A percentile compares a stretch with the other conserved stretches of the same genome.
Conservation (phyloP, 2,113 vertebrate genomes). For the Cinclus cinclus region DNA sequence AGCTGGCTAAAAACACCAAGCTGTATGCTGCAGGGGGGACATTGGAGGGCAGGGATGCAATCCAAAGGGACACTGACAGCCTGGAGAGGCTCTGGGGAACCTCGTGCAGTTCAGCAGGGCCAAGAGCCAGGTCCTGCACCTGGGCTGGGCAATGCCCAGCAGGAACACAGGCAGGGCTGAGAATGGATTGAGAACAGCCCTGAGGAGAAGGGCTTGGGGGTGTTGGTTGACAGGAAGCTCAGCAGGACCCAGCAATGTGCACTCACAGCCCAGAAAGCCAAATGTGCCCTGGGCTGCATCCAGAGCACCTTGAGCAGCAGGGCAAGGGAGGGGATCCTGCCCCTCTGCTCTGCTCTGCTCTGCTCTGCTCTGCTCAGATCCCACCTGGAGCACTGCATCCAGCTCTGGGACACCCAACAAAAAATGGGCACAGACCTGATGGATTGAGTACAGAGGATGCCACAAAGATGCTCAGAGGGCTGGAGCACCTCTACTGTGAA, state of each 20-base stretch:
- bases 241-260: not conserved
- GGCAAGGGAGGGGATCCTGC: not conserved
- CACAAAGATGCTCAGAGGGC: not conserved
- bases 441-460: not conserved
- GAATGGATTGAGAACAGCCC: not conserved
- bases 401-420: not conserved
- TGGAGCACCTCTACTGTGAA: not conserved
- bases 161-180: not conserved
- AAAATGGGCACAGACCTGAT: not conserved
- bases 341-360: not conserved
- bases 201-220: not conserved
- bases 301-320: not conserved
- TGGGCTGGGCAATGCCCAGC: not conserved
- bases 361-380: not conserved
- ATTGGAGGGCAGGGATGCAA: not conserved
- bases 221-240: not conserved
- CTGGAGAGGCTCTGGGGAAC: not conserved
- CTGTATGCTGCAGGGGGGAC: not conserved
- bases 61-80: not conserved
- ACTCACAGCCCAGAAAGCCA: not conserved
- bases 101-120: not conserved
- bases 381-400: not conserved
- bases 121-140: not conserved
- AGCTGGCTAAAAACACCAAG: accelerated
- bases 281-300: not conserved